Evolutionary conservation across 2,797 vertebrate genomes (phyloP), one percentile per base, ranked within the genome.

Genomic region (Psittacula derbiana): DNA sequence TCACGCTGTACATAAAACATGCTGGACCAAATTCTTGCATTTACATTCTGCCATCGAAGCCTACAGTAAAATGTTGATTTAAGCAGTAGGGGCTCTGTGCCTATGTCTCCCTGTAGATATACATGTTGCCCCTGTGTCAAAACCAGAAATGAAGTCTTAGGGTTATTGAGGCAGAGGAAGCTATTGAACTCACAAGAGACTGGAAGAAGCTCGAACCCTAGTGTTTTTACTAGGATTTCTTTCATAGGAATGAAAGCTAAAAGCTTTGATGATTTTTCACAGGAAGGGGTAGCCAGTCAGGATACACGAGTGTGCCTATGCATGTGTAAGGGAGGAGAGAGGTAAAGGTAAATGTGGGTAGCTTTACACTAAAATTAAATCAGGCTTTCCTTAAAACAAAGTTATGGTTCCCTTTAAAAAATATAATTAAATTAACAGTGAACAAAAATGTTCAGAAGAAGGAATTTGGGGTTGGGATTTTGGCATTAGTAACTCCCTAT

Each of bases 311-410:
- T 10, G 25, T 79, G 38, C 4, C 0, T 9, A 4, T 41, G 20
- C 7, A 6, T 57, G 14, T 44, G 88, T 67, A 64, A 94, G 30
- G n/a, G 11, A 91, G 43, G 41, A 91, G 38, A 66, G 10, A 38
- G 13, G 13, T 16, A 46, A 81, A 78, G 41, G 33, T 81, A 75
- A 84, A 86, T 10, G 24, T 28, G 46, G 44, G 55, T 55, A 90
- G 91, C 86, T 85, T 86, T 84, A 65, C 76, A 89, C 55, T 90
- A 70, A 97, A 97, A 96, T 74, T 27, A 88, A 94, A 94, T 82
- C 92, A 74, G 74, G 4, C 43, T 71, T 91, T 96, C 91, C 57
- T 95, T 86, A 94, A 97, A 97, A 97, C 90, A 97, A 96, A 97
- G 94, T 95, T 97, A 90, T 88, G 28, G 8, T 24, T 33, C 60